Percentiles rank a stretch among this genome's conserved stretches.
These are phyloP conservation scores for Poecilia latipinna DNA, from an alignment of 2,113 vertebrate species.

Conservation along the genomic window DNA sequence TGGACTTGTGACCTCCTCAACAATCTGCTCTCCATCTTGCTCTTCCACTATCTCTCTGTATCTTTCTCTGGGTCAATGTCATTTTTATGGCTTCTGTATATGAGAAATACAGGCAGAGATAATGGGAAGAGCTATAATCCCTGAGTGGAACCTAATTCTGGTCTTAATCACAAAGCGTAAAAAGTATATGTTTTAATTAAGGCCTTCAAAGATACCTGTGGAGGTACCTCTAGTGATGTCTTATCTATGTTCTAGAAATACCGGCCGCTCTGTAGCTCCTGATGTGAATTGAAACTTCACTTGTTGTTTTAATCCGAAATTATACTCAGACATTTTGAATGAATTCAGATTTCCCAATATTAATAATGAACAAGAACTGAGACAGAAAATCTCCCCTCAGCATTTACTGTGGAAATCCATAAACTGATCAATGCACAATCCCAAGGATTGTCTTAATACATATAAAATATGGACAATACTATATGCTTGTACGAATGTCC, in stretches of 20 bases:
- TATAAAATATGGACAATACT: conserved; percentile 75
- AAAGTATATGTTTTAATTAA: conserved; percentile 82
- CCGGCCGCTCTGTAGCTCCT: conserved; percentile 20
- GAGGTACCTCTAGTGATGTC: conserved; percentile 37
- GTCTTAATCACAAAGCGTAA: conserved; percentile 76
- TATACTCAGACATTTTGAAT: conserved; percentile 69
- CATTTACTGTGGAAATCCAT: conserved; percentile 84
- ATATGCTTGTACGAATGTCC: conserved; percentile 65
- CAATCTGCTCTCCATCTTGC: conserved; percentile 54
- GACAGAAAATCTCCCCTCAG: conserved; percentile 76
- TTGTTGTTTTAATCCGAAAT: conserved; percentile 66
- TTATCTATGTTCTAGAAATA: conserved; percentile 46
- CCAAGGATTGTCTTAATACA: conserved; percentile 82
- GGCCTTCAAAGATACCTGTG: conserved; percentile 58
- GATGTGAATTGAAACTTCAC: conserved; percentile 55
- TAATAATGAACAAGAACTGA: conserved; percentile 81
- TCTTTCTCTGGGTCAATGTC: conserved; percentile 58
- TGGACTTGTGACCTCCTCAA: conserved; percentile 58
- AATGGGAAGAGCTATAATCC: conserved; percentile 79
- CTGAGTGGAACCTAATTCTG: conserved; percentile 69
- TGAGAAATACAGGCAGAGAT: conserved; percentile 74
- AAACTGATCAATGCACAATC: conserved; percentile 83
- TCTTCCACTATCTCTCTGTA: conserved; percentile 30
- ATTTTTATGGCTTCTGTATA: conserved; percentile 64
- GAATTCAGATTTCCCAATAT: conserved; percentile 79